These are phyloP conservation scores for Folsomia manolachei DNA, from an alignment of 2,888 invertebrate species.

Conservation along the genomic window DNA sequence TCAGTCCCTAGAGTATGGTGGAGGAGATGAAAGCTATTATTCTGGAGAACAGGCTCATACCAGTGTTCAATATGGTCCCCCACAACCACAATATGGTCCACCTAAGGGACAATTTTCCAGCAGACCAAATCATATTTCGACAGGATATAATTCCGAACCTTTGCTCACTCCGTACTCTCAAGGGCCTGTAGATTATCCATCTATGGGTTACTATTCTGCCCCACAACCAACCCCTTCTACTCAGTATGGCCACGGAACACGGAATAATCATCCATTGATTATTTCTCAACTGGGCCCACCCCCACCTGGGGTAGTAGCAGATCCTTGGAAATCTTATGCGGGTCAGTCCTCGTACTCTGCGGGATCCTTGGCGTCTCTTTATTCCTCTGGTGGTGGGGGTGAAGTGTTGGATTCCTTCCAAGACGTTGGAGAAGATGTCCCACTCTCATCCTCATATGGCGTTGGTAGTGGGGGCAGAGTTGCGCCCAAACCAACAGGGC, in stretches of 20 bases:
- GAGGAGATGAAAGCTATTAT: background rate
- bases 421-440: background rate
- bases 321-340: background rate
- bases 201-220: background rate
- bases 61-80: background rate
- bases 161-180: background rate
- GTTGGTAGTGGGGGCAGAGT: background rate
- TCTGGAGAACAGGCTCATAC: no score
- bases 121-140: background rate
- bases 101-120: no score
- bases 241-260: background rate
- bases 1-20: background rate
- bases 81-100: background rate
- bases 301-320: background rate
- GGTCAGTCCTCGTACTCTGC: background rate
- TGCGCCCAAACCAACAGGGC: background rate
- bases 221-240: background rate
- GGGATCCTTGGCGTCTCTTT: background rate
- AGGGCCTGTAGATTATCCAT: background rate
- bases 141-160: background rate
- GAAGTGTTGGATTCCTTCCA: background rate
- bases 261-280: background rate
- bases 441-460: background rate
- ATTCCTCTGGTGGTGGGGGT: background rate
- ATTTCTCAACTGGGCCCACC: background rate